Base-by-base conservation (phyloP, 2,797 vertebrate genomes). In the Microcaecilia unicolor region DNA sequence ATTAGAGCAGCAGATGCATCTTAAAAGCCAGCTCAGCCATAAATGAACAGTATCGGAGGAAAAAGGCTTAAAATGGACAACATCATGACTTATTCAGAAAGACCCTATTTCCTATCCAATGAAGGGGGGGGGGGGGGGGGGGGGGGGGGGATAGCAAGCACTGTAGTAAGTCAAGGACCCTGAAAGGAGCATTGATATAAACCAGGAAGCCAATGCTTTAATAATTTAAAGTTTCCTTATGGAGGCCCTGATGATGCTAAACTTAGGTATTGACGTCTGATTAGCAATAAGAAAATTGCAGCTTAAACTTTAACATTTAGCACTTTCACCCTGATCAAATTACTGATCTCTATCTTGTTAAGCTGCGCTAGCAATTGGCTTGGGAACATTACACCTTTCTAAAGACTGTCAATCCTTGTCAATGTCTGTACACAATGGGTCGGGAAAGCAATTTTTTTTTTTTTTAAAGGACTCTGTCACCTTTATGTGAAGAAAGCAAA, bases 301-400 rank as follows among this genome's bases (percentile, higher is more conserved):
- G 82, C 82, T 89, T 86, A 87, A 87, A 76, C 79, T 80, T 78
- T 76, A 78, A 75, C 74, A 69, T 85, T 86, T 77, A 76, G 61
- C 71, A 62, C 70, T 77, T 74, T 69, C 66, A 74, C 88, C 85
- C 72, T 63, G 88, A 88, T 93, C 81, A 66, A 85, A 88, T 96
- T 90, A 84, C 92, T 81, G 74, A 85, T 92, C 84, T 88, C 88
- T 92, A 92, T 94, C 90, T 88, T 81, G 80, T 86, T 76, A 85
- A 86, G 85, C 87, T 87, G 76, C 54, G 83, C 82, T 85, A 84
- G 88, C 84, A 80, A 72, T 78, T 78, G 84, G 78, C 81, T 74
- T 68, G 76, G 87, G 88, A 87, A 92, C 85, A 78, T 79, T 85
- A 91, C 83, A 90, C 89, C 84, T 82, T 85, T 82, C 86, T 81